These are phyloP conservation scores for Gymnocheta viridis DNA, from an alignment of 2,888 invertebrate species.

Conservation along the genomic window DNA sequence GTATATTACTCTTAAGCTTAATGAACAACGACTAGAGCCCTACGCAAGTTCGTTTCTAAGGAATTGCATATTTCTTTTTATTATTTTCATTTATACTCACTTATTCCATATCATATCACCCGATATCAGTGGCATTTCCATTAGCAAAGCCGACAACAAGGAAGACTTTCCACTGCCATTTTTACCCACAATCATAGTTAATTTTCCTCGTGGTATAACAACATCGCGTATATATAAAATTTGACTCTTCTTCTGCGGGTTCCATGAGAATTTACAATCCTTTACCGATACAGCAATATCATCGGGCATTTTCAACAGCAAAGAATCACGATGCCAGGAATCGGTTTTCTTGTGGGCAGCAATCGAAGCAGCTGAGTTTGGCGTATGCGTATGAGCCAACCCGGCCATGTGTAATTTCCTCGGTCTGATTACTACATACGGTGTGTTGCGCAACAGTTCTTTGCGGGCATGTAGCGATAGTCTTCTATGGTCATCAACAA, in stretches of 20 bases:
- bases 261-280: constrained; percentile 78
- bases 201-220: constrained; percentile 83
- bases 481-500: constrained; percentile 53
- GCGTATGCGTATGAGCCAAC: not conserved
- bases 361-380: not conserved
- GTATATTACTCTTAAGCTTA: too few relatives aligned
- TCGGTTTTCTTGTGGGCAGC: constrained; percentile 43
- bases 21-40: too few relatives aligned
- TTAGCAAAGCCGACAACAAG: constrained; percentile 88
- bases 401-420: constrained; percentile 68
- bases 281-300: constrained; percentile 80
- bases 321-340: constrained; percentile 77
- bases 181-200: constrained; percentile 89
- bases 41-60: too few relatives aligned
- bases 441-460: constrained; percentile 76
- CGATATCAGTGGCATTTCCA: constrained; percentile 88
- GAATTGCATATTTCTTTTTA: too few relatives aligned
- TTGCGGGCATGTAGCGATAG: constrained; percentile 70
- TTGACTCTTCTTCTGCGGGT: constrained; percentile 65
- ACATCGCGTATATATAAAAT: constrained; percentile 76
- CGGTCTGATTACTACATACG: constrained; percentile 77
- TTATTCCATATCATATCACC: constrained; percentile 87
- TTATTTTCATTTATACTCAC: constrained; percentile 81
- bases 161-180: constrained; percentile 92
- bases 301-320: constrained; percentile 80